Evolutionary conservation across 30 jellyfish, hydroid and myxozoan species (phyloP).

Genomic region (Chrysaora quinquecirrha): DNA sequence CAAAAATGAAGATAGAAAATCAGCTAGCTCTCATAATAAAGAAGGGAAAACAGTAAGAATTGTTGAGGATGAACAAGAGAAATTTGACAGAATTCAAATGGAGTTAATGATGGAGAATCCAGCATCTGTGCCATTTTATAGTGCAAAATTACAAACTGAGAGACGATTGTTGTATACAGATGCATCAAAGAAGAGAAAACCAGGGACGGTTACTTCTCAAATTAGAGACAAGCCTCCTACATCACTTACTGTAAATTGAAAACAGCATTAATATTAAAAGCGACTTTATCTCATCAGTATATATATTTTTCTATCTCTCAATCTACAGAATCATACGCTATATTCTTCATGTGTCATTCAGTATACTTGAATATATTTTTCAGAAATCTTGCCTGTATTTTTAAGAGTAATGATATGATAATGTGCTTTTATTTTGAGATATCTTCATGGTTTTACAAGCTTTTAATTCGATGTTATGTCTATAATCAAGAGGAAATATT

Average conservation of each 20-base stretch:
- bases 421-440: no score
- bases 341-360: no score
- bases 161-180: conserved; percentile 62
- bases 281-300: no score
- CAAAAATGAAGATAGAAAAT: conserved; percentile 20
- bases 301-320: no score
- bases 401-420: no score
- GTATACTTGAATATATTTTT: no score
- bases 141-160: conserved; percentile 83
- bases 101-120: conserved; percentile 79
- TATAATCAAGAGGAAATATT: no score
- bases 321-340: no score
- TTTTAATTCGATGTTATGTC: no score
- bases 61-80: conserved; percentile 79
- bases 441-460: no score
- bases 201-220: conserved; percentile 70
- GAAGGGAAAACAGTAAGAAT: conserved; percentile 27
- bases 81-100: conserved; percentile 64
- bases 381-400: no score
- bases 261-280: no score
- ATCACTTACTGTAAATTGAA: conserved; percentile 40
- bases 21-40: conserved; percentile 44
- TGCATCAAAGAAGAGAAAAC: conserved; percentile 42
- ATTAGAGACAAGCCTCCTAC: conserved; percentile 80
- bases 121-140: conserved; percentile 88